Evolutionary conservation across 1,140 invertebrate genomes (phyloP).

Genomic region (Parasteatoda tepidariorum): DNA sequence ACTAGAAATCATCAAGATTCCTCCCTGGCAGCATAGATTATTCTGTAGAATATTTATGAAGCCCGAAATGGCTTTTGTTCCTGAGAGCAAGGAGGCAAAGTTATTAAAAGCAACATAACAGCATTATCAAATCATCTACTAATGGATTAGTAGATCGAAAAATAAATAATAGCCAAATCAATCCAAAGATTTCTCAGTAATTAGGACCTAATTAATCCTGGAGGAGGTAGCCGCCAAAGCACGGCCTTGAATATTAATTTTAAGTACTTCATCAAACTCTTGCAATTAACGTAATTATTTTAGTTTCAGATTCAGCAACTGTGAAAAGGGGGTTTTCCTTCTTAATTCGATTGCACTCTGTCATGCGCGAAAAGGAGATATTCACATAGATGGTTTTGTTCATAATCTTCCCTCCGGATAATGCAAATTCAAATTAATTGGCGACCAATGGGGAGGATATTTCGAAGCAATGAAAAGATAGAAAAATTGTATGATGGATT

Average conservation of each 20-base stretch:
- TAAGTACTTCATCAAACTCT: conserved; percentile 30
- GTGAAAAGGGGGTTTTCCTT: no score
- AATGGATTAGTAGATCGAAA: conserved; percentile 7
- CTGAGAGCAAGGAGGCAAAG: neutral
- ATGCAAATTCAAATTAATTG: no score
- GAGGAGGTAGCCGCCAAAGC: neutral
- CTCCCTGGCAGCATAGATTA: neutral
- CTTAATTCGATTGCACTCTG: no score
- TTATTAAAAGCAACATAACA: neutral
- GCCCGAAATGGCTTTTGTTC: neutral
- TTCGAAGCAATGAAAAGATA: no score
- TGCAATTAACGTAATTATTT: conserved; percentile 45
- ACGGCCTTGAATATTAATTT: conserved; percentile 51
- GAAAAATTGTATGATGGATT: no score
- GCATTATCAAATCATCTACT: conserved; percentile 3
- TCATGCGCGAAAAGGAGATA: no score
- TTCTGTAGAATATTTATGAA: neutral
- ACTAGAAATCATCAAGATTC: neutral
- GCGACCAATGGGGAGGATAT: no score
- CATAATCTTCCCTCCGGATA: no score
- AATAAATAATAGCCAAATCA: conserved; percentile 19
- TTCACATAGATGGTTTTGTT: no score
- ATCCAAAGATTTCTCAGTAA: conserved; percentile 23
- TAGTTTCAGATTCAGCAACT: neutral
- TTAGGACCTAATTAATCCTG: conserved; percentile 46